phyloP scores from a whole-genome alignment of 2,888 invertebrate genomes.

The Hypselothyrea guttata region DNA sequence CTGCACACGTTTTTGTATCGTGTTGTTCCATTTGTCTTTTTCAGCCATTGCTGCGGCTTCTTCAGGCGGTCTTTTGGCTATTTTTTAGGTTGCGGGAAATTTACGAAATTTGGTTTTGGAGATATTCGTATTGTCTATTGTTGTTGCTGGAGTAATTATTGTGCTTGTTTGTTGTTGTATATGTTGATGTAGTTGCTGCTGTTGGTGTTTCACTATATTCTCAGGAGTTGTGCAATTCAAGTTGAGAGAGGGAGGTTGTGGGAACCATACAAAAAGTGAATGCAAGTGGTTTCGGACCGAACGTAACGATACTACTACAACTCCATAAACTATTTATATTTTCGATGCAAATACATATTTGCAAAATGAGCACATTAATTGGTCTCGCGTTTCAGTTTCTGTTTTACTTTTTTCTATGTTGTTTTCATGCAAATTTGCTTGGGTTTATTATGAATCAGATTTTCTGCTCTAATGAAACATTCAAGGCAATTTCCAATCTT shows the following conservation, averaged over 20 bases:
- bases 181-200: slow-evolving; percentile 2
- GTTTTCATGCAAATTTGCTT: slow-evolving; percentile 50
- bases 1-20: slow-evolving; percentile 5
- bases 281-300: slow-evolving; percentile 20
- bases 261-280: slow-evolving; percentile 52
- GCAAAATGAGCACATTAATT: slow-evolving; percentile 36
- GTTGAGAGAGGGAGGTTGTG: neutral
- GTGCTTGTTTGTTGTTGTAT: neutral
- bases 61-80: slow-evolving; percentile 49
- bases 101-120: slow-evolving; percentile 46
- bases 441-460: slow-evolving; percentile 54
- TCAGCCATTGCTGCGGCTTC: slow-evolving; percentile 43
- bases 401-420: slow-evolving; percentile 43
- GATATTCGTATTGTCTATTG: slow-evolving; percentile 53
- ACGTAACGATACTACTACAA: neutral
- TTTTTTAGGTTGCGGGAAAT: slow-evolving; percentile 47
- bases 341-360: neutral
- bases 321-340: slow-evolving; percentile 4
- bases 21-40: slow-evolving; percentile 15
- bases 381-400: slow-evolving; percentile 56
- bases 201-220: slow-evolving; percentile 35
- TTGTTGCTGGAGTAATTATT: slow-evolving; percentile 9
- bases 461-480: slow-evolving; percentile 66
- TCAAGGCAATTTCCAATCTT: slow-evolving; percentile 49
- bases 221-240: slow-evolving; percentile 56